These are phyloP conservation scores for Typhlomys cinereus DNA, from an alignment of 2,113 vertebrate species.

Conservation along the genomic window DNA sequence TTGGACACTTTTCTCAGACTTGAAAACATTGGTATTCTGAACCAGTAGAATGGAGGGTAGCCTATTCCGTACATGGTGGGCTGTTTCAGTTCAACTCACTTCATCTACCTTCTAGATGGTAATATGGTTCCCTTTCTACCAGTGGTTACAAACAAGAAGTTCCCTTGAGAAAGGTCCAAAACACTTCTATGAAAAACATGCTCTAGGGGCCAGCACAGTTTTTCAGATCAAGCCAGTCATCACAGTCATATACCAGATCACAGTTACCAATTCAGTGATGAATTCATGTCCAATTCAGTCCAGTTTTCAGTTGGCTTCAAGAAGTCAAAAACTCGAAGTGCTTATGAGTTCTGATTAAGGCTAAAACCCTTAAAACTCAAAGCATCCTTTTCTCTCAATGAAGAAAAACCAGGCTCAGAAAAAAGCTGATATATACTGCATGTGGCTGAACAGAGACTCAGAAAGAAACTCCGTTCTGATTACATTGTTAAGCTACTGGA, in stretches of 20 bases:
- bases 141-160: background rate
- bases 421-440: background rate
- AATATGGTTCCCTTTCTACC: background rate
- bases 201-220: background rate
- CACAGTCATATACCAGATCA: background rate
- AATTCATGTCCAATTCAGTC: background rate
- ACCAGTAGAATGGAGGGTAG: too few species aligned
- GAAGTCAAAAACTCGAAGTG: background rate
- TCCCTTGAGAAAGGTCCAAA: background rate
- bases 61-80: too few species aligned
- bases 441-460: background rate
- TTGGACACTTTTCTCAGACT: background rate
- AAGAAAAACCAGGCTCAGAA: background rate
- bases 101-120: background rate
- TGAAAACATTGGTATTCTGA: background rate
- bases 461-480: constrained; percentile 24
- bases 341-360: background rate
- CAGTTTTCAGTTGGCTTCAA: background rate
- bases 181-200: background rate
- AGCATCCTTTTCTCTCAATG: background rate
- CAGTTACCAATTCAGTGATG: background rate
- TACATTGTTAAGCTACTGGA: background rate
- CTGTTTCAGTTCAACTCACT: background rate
- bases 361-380: background rate
- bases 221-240: background rate